A percentile compares a stretch with the other conserved stretches of the same genome.
Conservation (phyloP, 2,113 vertebrate species). For the Toxotes chatareus region DNA sequence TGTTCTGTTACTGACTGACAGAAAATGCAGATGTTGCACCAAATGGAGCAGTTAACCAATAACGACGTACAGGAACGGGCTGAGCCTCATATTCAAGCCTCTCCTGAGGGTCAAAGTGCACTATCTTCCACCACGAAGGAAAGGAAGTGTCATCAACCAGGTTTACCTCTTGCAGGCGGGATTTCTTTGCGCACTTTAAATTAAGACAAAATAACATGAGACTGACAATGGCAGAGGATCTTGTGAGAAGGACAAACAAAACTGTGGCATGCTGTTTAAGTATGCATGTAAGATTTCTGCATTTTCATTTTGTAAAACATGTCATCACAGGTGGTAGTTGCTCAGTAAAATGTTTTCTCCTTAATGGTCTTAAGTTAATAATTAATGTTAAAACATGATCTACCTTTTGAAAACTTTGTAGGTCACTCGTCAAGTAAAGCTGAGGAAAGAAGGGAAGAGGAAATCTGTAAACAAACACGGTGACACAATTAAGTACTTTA, state of each 20-base stretch:
- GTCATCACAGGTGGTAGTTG: neutral
- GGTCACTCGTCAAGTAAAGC: constrained; percentile 91
- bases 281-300: neutral
- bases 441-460: constrained; percentile 69
- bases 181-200: constrained; percentile 83
- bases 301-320: neutral
- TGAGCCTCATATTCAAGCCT: constrained; percentile 90
- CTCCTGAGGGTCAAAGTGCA: constrained; percentile 88
- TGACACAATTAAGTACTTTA: neutral
- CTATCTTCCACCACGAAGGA: constrained; percentile 87
- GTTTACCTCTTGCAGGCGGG: constrained; percentile 89
- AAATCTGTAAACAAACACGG: constrained; percentile 1
- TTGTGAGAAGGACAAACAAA: neutral
- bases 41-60: constrained; percentile 6
- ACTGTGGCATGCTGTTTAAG: neutral
- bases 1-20: neutral
- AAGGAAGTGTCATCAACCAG: constrained; percentile 84
- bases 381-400: neutral
- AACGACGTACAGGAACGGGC: constrained; percentile 87
- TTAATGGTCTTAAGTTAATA: neutral
- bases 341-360: neutral
- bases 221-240: neutral
- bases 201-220: constrained; percentile 6
- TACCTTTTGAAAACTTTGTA: constrained; percentile 84
- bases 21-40: neutral